phyloP scores from a whole-genome alignment of 2,888 invertebrate species.

The Trachelus iudaicus region DNA sequence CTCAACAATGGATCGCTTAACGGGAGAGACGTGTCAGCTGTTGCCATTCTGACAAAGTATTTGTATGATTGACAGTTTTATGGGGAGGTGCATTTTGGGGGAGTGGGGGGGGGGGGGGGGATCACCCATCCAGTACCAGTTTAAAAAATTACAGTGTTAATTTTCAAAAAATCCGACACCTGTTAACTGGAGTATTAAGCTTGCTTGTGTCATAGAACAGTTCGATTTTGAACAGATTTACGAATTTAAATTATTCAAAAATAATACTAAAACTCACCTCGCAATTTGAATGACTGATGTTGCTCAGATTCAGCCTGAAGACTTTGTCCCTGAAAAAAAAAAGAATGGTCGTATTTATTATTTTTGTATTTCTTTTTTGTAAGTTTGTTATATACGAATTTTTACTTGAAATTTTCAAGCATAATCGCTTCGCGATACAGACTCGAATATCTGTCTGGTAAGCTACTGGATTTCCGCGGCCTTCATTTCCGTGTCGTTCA shows the following conservation, averaged over 20 bases:
- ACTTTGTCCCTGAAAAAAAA: slow-evolving; percentile 83
- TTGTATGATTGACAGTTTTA: slow-evolving; percentile 60
- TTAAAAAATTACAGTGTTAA: too few relatives aligned
- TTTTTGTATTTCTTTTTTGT: too few relatives aligned
- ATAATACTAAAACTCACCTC: slow-evolving; percentile 72
- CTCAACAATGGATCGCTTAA: slow-evolving; percentile 58
- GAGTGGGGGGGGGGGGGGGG: not conserved
- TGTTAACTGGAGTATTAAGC: too few relatives aligned
- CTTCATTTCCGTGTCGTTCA: not conserved
- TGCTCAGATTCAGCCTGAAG: slow-evolving; percentile 84
- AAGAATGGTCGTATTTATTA: slow-evolving; percentile 36
- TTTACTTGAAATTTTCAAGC: too few relatives aligned
- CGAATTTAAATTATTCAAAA: not conserved
- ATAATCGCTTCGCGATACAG: too few relatives aligned
- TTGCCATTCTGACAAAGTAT: slow-evolving; percentile 41
- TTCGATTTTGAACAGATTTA: too few relatives aligned
- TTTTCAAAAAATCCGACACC: too few relatives aligned
- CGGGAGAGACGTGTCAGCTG: slow-evolving; percentile 57
- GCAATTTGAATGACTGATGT: slow-evolving; percentile 86
- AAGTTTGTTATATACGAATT: too few relatives aligned
- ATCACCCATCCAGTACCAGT: too few relatives aligned
- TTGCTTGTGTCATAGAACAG: too few relatives aligned
- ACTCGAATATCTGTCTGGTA: too few relatives aligned
- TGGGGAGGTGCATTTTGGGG: slow-evolving; percentile 36
- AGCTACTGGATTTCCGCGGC: too few relatives aligned